Conservation (phyloP, 2,113 vertebrate species). For the Malurus elegans region DNA sequence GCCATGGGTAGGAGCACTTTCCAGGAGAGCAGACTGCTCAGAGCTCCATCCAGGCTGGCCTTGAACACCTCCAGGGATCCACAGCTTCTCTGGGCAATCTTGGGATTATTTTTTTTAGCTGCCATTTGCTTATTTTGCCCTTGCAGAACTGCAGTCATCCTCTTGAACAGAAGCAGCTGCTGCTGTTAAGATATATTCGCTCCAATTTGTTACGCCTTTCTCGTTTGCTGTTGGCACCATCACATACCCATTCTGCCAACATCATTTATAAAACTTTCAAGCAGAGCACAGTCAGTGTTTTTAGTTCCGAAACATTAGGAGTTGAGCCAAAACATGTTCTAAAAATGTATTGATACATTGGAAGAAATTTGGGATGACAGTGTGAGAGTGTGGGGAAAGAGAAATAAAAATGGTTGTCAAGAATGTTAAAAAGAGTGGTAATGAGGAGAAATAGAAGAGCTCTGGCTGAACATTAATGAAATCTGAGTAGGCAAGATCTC, state of each 20-base stretch:
- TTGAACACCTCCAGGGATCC: not conserved
- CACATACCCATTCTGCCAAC: not conserved
- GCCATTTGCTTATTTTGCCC: not conserved
- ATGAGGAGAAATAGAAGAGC: not conserved
- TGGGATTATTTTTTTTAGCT: not conserved
- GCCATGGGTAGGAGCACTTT: not conserved
- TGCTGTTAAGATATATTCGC: not conserved
- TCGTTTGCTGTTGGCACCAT: not conserved
- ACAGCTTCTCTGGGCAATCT: not conserved
- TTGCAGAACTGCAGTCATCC: not conserved
- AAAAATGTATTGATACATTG: not conserved
- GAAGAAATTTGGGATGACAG: not conserved
- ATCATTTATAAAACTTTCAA: not conserved
- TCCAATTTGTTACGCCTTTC: not conserved
- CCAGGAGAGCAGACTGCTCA: not conserved
- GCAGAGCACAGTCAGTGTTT: not conserved
- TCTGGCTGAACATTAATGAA: not conserved
- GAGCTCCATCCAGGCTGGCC: not conserved
- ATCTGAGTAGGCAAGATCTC: not conserved
- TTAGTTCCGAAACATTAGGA: not conserved
- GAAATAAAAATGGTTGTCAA: not conserved
- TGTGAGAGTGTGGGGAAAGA: not conserved
- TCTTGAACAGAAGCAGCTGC: not conserved
- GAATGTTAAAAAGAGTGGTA: not conserved
- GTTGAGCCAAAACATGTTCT: not conserved